Base-by-base conservation (phyloP, 2,113 vertebrate genomes). In the Petromus typicus region DNA sequence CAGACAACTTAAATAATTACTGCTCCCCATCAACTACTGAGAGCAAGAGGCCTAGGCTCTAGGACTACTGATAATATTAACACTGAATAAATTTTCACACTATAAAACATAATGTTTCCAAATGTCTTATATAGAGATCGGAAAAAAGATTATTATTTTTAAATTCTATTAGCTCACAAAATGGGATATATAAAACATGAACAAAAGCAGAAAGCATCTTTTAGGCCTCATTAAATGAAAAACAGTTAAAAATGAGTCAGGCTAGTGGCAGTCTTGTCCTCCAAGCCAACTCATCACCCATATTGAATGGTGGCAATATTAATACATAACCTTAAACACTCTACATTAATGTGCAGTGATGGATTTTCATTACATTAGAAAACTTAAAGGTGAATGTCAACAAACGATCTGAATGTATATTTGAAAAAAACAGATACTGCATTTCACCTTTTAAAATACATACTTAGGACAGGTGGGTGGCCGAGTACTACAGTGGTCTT, bases 81-180 rank as follows among this genome's bases (percentile, higher is more conserved):
- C 16, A 16, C 11, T 75, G 3, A 90, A 84, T 37, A 75, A 76
- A 34, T 7, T 89, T 69, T 75, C 1, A 80, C 0, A 90, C 25
- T 23, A 85, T 2, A 92, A 43, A 16, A 95, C 86, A 86, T 9
- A 7, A 25, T 37, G 91, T 86, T 85, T 91, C n/a, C 37, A 83
- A 86, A 91, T 63, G n/a, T 86, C 45, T 86, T 66, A 63, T 4
- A 67, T 12, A 82, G 5, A n/a, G 32, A n/a, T 51, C 83, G 23
- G n/a, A 67, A 89, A 67, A 91, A 71, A 64, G 34, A 92, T 88
- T 4, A 69, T 8, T 93, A 20, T 6, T 89, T 92, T 69, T 64
- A 90, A 96, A 82, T 85, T 83, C 61, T 40, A 85, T 23, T n/a
- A 96, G n/a, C n/a, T 95, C 45, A 89, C 54, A 88, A 64, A 94